These are phyloP conservation scores for Dolichomitus sp. DNA, from an alignment of 2,888 invertebrate species.

Conservation along the genomic window DNA sequence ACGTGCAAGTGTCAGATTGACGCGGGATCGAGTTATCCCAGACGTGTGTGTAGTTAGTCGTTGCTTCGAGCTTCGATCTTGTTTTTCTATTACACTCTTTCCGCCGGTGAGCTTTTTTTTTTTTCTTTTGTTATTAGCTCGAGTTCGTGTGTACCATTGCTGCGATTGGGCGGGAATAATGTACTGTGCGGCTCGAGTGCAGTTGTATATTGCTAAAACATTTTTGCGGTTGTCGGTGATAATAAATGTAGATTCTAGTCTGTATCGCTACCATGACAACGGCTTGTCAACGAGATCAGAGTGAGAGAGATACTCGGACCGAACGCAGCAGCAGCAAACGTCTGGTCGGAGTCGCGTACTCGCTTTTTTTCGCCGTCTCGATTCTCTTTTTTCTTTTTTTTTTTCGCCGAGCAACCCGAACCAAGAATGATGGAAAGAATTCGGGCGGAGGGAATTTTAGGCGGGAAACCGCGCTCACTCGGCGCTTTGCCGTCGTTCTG, in stretches of 20 bases:
- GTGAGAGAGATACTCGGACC: neutral
- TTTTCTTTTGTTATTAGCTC: conserved; percentile 25
- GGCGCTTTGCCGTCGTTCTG: conserved; percentile 28
- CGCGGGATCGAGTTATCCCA: conserved; percentile 60
- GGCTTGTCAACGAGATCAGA: conserved; percentile 41
- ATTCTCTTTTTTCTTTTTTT: conserved; percentile 8
- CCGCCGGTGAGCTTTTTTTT: conserved; percentile 28
- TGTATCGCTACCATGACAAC: conserved; percentile 59
- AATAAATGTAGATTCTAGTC: neutral
- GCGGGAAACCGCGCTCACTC: conserved; percentile 65
- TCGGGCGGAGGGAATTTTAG: conserved; percentile 67
- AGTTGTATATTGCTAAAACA: neutral
- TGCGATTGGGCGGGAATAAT: conserved; percentile 34
- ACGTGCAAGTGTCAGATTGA: conserved; percentile 66
- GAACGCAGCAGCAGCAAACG: conserved; percentile 28
- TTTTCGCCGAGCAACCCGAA: conserved; percentile 38
- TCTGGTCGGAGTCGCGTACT: conserved; percentile 40
- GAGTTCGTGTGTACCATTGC: neutral
- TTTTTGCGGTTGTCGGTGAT: conserved; percentile 1
- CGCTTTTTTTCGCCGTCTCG: neutral
- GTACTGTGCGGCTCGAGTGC: neutral
- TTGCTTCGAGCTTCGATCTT: too few species aligned
- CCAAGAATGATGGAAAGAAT: conserved; percentile 46
- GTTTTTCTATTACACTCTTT: neutral
- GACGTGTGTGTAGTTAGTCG: too few species aligned